Evolutionary conservation across 2,888 invertebrate genomes (phyloP).

Genomic region (Melanostoma scalare): DNA sequence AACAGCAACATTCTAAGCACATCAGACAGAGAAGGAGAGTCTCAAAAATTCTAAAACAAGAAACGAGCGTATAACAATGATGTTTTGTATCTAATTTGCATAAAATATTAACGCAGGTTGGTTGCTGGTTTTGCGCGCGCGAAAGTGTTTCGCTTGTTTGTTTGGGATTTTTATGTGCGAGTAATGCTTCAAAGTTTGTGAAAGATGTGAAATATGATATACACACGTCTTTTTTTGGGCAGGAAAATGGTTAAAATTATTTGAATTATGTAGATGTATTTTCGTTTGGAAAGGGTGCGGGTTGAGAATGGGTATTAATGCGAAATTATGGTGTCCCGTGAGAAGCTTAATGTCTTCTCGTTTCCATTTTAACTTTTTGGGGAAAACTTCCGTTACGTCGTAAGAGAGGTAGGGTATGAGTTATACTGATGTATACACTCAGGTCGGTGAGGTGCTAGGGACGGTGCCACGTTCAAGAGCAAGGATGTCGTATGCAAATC

Average conservation of each 20-base stretch:
- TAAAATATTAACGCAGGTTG: conserved; percentile 71
- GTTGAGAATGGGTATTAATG: conserved; percentile 5
- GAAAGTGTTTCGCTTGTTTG: conserved; percentile 33
- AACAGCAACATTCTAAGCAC: conserved; percentile 11
- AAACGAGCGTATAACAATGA: conserved; percentile 67
- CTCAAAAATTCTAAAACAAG: conserved; percentile 51
- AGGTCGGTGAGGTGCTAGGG: too few species aligned
- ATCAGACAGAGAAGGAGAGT: not conserved
- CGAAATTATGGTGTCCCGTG: conserved; percentile 18
- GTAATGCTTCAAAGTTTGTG: conserved; percentile 57
- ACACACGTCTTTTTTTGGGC: conserved; percentile 57
- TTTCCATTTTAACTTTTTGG: not conserved
- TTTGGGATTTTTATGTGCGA: conserved; percentile 48
- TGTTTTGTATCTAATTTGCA: conserved; percentile 73
- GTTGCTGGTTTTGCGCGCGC: conserved; percentile 36
- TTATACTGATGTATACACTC: too few species aligned
- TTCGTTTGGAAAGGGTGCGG: conserved; percentile 2
- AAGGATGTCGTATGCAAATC: too few species aligned
- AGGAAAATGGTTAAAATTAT: conserved; percentile 29
- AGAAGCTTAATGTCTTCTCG: conserved; percentile 18
- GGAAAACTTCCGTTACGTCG: not conserved
- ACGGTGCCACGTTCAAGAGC: too few species aligned
- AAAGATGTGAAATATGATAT: conserved; percentile 47
- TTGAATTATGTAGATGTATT: conserved; percentile 36
- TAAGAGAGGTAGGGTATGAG: too few species aligned